Percentiles rank a stretch among this genome's conserved stretches.
phyloP scores from a whole-genome alignment of 2,113 vertebrate species.

The Emydura subglobosa region DNA sequence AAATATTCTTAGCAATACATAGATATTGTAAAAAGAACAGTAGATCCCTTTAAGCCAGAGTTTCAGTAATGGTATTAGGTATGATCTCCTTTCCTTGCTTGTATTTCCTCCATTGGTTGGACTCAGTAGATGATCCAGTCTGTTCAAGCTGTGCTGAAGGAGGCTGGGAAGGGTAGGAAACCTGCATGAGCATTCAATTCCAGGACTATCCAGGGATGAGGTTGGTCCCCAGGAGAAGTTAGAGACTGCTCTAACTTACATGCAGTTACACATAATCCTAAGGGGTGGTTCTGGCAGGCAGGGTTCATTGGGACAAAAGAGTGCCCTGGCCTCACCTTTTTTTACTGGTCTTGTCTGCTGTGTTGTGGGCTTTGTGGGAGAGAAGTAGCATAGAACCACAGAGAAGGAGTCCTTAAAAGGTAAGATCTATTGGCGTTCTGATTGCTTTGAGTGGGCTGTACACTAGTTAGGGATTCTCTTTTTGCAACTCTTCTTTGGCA shows the following conservation, averaged over 20 bases:
- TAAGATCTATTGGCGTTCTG: background rate
- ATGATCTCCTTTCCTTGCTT: background rate
- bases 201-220: background rate
- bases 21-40: background rate
- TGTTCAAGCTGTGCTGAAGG: background rate
- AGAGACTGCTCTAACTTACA: background rate
- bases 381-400: background rate
- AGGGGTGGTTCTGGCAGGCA: background rate
- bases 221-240: background rate
- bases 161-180: background rate
- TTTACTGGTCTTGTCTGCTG: background rate
- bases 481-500: too few relatives aligned
- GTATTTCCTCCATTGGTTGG: background rate
- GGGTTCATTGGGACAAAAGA: background rate
- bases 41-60: background rate
- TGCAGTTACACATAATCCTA: background rate
- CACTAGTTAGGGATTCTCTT: too few relatives aligned
- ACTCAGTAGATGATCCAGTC: background rate
- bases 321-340: background rate
- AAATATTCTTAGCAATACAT: background rate
- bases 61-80: background rate
- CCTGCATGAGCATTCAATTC: background rate
- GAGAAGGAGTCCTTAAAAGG: background rate
- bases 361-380: background rate
- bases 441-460: background rate